Base-by-base conservation (phyloP, 2,797 vertebrate species). In the Sebastes matsubarae region DNA sequence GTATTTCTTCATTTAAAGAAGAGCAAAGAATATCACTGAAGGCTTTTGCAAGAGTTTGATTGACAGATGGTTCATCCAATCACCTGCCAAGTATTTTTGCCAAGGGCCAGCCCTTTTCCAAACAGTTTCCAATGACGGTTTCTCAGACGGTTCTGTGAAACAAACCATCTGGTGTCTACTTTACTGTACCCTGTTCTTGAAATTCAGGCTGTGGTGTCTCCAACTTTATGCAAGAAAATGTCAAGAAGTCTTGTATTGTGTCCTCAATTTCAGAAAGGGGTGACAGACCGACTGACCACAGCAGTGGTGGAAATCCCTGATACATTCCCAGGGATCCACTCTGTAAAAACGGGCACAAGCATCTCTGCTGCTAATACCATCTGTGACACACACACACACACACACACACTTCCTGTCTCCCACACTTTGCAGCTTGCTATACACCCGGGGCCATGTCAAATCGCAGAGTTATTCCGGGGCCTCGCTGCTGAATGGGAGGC, bases 381-480 rank as follows among this genome's bases (percentile, higher is more conserved):
- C 88, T 90, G 92, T 86, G 78, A 54, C 60, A 60, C 67, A 65
- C 64, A 69, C 71, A 58, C 74, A 65, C 68, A 75, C 24, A 68
- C 32, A 71, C 61, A 70, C 72, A 59, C 75, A 65, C 59, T 69
- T 76, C 70, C 79, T 61, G 52, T 83, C 78, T 77, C 83, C 80
- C 83, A 87, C 81, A 73, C 61, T 68, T 66, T 24, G 79, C 84
- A 90, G 84, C 86, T 90, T 88, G 80, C 83, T 66, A 29, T 87
- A 79, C 87, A 89, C 88, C 74, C 60, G 70, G 75, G 82, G 80
- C 87, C 82, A 71, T 84, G 88, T 89, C 87, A 82, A 87, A 90
- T 89, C 50, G 14, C 38, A 29, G 78, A 85, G 78, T 85, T 84
- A 87, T 92, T 87, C 88, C 75, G 60, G 81, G 85, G 83, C 76